Evolutionary conservation across 2,797 vertebrate species (phyloP), one percentile per base, ranked within the genome.

Genomic region (Enteromius fasciolatus): DNA sequence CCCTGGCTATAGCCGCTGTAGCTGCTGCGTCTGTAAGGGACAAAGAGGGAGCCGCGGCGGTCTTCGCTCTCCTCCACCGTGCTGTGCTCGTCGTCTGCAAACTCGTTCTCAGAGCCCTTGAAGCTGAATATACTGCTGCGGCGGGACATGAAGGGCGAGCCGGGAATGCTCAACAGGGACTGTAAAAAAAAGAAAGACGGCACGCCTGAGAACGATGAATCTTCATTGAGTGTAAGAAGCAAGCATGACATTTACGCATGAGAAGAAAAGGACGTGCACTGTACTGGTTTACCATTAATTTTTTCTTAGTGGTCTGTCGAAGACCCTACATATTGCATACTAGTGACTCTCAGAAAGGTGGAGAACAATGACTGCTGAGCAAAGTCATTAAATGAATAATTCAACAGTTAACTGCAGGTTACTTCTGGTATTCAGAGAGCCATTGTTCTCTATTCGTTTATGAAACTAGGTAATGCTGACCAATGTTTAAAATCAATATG

Each of bases 51-150:
- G 82, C 98, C 97, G 1, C 98, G 93, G 3, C 98, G 94, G 90
- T 97, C 97, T 87, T 99, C 98, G 0, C 97, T 98, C 88, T 99
- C 98, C 91, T 99, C 98, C 85, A 99, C 97, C 0, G 98, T 99
- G 91, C 97, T 99, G 94, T 99, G 98, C 92, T 99, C 98, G 0
- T 99, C 98, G 0, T 99, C 98, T 0, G 98, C 98, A 4, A 99
- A 99, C 90, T 99, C 98, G 2, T 99, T 99, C 91, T 99, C 98
- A 0, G 98, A 99, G 79, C 92, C 96, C 82, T 97, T 95, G 92
- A 97, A 98, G 93, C 98, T 99, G 95, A 98, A 99, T 93, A 99
- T 97, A 93, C 98, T 99, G 94, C 97, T 99, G 90, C 95, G 96
- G 52, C 98, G 96, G 3, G 98, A 98, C 89, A 99, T 97, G 92